phyloP scores from a whole-genome alignment of 2,888 invertebrate species.

The Mythimna ferrago region DNA sequence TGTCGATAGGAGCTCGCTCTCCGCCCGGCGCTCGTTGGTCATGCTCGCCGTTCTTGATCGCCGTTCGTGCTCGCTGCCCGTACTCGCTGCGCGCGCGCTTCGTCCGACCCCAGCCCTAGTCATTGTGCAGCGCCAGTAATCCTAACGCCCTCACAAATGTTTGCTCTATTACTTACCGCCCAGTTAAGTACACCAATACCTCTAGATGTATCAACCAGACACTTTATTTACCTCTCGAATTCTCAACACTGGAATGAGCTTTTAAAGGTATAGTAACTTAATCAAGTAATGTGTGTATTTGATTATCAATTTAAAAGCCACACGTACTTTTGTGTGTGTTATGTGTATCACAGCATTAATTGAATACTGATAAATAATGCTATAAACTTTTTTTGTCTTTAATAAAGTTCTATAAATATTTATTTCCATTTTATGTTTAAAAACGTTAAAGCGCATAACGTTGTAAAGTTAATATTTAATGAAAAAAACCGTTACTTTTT shows the following conservation, averaged over 20 bases:
- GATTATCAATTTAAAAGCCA: slow-evolving; percentile 75
- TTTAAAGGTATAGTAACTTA: slow-evolving; percentile 80
- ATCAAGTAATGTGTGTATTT: slow-evolving; percentile 79
- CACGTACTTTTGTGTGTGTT: slow-evolving; percentile 47
- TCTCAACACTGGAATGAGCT: slow-evolving; percentile 77
- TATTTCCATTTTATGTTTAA: slow-evolving; percentile 43
- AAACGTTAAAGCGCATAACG: slow-evolving; percentile 46
- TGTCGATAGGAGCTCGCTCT: slow-evolving; percentile 77
- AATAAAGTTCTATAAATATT: slow-evolving; percentile 44
- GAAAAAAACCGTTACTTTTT: slow-evolving; percentile 62
- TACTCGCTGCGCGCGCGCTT: slow-evolving; percentile 58
- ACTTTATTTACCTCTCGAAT: slow-evolving; percentile 79
- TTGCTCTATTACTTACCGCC: slow-evolving; percentile 85
- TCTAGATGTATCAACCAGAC: slow-evolving; percentile 74
- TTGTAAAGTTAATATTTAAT: slow-evolving; percentile 58
- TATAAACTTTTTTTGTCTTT: slow-evolving; percentile 40
- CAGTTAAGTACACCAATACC: slow-evolving; percentile 76
- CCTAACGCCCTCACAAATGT: slow-evolving; percentile 78
- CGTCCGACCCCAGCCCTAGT: slow-evolving; percentile 74
- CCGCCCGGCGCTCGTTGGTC: slow-evolving; percentile 68
- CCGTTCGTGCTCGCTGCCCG: neutral
- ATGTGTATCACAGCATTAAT: slow-evolving; percentile 56
- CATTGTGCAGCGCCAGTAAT: slow-evolving; percentile 63
- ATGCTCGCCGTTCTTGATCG: slow-evolving; percentile 31
- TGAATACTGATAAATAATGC: slow-evolving; percentile 53